Percentiles rank a stretch among this genome's conserved stretches.
Evolutionary conservation across 2,113 vertebrate genomes (phyloP).

Genomic region (Gracilinanus agilis): DNA sequence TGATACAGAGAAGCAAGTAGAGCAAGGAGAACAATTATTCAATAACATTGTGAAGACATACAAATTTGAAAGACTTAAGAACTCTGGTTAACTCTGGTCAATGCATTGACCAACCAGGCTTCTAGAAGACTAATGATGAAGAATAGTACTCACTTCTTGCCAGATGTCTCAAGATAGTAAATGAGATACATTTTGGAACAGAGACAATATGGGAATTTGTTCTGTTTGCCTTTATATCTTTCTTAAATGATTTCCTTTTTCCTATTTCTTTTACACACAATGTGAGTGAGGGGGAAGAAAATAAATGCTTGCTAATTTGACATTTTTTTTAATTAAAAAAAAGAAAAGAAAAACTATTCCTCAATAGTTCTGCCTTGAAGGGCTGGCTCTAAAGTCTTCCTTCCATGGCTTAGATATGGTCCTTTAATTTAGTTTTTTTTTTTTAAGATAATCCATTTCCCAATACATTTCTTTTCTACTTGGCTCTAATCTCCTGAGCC

Average conservation of each 20-base stretch:
- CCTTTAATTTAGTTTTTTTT: neutral
- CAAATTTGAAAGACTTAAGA: too few species aligned
- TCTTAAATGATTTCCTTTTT: neutral
- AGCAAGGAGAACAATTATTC: neutral
- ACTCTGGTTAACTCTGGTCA: neutral
- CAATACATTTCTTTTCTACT: conserved; percentile 60
- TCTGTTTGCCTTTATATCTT: neutral
- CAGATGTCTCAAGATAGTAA: neutral
- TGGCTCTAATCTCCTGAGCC: conserved; percentile 64
- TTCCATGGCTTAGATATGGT: neutral
- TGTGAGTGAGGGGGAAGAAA: neutral
- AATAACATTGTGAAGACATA: neutral
- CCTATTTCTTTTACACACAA: neutral
- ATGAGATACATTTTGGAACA: neutral
- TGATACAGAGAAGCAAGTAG: neutral
- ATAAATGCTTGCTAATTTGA: neutral
- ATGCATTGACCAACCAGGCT: neutral
- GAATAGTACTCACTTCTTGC: neutral
- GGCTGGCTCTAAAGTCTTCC: neutral
- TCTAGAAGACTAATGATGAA: neutral
- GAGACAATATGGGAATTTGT: neutral
- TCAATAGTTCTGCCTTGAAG: neutral
- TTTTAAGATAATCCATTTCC: conserved; percentile 28
- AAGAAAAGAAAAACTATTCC: neutral
- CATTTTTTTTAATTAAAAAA: neutral